Base-by-base conservation (phyloP, 2,113 vertebrate species). In the Psilopogon haemacephalus region DNA sequence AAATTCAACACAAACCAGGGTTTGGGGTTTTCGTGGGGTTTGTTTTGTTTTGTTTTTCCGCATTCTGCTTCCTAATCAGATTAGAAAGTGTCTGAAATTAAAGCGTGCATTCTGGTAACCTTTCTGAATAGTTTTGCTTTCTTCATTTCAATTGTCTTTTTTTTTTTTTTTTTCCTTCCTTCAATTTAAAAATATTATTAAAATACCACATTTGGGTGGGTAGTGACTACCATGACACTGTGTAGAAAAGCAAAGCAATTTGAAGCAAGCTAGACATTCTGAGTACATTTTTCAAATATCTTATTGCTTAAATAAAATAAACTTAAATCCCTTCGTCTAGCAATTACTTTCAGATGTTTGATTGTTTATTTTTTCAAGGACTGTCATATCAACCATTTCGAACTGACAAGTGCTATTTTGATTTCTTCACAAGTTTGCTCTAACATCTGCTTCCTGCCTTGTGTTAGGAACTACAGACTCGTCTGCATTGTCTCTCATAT, bases 281-380 rank as follows among this genome's bases (percentile, higher is more conserved):
- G 79, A 95, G 70, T 70, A 74, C 90, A 94, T 97, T 95, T 96
- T 95, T 93, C 19, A 97, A 96, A 97, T 97, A 92, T 80, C 79
- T 86, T 87, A 84, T 91, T 95, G 70, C 85, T 96, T 94, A 88
- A 96, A 92, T 86, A 94, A 95, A 92, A 94, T 90, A 95, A 95
- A 95, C 65, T 59, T 78, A 89, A 96, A 95, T 95, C 92, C 50
- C 40, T 85, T 71, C 72, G 62, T 88, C 79, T 89, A 80, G 77
- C 78, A 89, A 96, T 95, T 95, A 88, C 90, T 96, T 97, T 96
- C 92, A 96, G 77, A 95, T 94, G 92, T 93, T 82, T 87, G 90
- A 92, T 94, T 88, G 95, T 89, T 92, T 95, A 89, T 89, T 68
- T 91, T 91, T 92, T 73, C n/a, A 92, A 91, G 70, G 90, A 88